These are phyloP conservation scores for Hypotaenidia philippensis DNA, from an alignment of 2,797 vertebrate species.

Conservation along the genomic window DNA sequence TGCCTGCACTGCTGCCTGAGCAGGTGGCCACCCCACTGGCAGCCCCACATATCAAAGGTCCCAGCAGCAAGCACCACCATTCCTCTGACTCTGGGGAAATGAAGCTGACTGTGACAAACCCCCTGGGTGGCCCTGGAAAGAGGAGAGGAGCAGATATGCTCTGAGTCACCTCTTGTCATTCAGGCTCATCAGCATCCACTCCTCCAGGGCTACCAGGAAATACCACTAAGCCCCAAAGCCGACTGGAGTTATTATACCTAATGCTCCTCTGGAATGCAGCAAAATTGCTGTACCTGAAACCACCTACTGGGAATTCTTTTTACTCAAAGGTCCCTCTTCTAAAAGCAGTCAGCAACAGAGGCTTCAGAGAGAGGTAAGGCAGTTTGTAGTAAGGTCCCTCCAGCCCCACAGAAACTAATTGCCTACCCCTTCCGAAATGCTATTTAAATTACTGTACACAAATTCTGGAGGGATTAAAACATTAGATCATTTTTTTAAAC, in stretches of 20 bases:
- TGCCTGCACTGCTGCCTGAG: background rate
- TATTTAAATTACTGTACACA: background rate
- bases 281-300: background rate
- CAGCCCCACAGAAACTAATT: background rate
- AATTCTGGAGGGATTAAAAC: background rate
- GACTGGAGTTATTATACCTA: background rate
- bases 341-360: background rate
- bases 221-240: slow-evolving; percentile 6
- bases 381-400: background rate
- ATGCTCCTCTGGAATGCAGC: slow-evolving; percentile 2
- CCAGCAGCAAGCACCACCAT: background rate
- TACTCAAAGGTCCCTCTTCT: background rate
- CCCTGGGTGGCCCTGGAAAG: background rate
- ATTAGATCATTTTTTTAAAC: background rate
- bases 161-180: background rate
- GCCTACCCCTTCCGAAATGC: background rate
- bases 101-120: background rate
- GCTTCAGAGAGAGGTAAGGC: background rate
- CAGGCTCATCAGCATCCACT: background rate
- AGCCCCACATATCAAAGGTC: background rate
- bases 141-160: background rate
- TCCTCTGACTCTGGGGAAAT: background rate
- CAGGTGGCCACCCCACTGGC: background rate
- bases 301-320: background rate
- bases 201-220: background rate